These are phyloP conservation scores for Scomber scombrus DNA, from an alignment of 2,113 vertebrate genomes.

Conservation along the genomic window DNA sequence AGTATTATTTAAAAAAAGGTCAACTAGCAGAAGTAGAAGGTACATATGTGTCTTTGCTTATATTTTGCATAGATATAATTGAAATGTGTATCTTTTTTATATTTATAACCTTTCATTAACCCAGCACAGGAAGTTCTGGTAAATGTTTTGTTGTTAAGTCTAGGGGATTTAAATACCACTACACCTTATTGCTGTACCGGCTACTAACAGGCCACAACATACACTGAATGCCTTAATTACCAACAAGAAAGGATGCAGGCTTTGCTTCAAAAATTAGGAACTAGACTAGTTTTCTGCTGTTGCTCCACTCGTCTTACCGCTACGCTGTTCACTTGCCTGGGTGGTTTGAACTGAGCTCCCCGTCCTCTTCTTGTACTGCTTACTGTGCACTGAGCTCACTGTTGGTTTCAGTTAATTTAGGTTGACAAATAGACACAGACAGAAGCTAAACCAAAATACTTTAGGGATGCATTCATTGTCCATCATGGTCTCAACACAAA, in stretches of 20 bases:
- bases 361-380: not conserved
- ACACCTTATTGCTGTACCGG: too few species aligned
- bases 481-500: too few species aligned
- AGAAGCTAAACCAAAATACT: not conserved
- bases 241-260: too few species aligned
- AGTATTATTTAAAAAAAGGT: not conserved
- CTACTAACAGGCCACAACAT: too few species aligned
- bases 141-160: too few species aligned
- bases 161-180: too few species aligned
- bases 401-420: slow-evolving; percentile 2
- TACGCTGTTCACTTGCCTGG: not conserved
- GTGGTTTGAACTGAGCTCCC: not conserved
- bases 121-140: too few species aligned
- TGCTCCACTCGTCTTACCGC: not conserved
- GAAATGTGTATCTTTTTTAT: slow-evolving; percentile 6
- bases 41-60: slow-evolving; percentile 13
- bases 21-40: not conserved
- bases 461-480: not conserved
- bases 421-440: not conserved
- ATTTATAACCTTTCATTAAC: not conserved
- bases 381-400: slow-evolving; percentile 1
- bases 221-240: too few species aligned
- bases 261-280: too few species aligned
- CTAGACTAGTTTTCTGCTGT: too few species aligned
- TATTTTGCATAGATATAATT: slow-evolving; percentile 20